Percentiles rank a stretch among this genome's conserved stretches.
Evolutionary conservation across 2,797 vertebrate species (phyloP).

Genomic region (Manis pentadactyla): DNA sequence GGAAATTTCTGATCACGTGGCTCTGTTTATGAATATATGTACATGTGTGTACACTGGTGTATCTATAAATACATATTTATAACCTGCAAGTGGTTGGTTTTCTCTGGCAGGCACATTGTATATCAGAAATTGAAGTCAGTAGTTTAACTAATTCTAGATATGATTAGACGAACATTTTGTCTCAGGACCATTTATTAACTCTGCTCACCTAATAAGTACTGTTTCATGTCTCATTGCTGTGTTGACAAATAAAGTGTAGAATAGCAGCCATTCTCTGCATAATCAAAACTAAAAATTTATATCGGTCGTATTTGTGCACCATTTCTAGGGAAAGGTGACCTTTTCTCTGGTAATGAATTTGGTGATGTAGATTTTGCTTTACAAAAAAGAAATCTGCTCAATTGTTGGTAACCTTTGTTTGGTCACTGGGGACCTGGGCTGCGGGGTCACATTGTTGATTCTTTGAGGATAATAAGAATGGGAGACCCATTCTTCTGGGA

Average conservation of each 20-base stretch:
- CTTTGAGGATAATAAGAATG: conserved; percentile 4
- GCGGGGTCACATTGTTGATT: background rate
- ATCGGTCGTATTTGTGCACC: background rate
- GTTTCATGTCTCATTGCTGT: background rate
- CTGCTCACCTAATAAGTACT: background rate
- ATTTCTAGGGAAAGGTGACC: background rate
- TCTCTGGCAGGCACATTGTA: background rate
- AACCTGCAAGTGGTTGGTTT: background rate
- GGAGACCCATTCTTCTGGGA: background rate
- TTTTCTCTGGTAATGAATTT: background rate
- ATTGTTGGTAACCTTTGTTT: conserved; percentile 33
- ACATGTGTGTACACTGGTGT: background rate
- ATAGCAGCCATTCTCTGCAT: background rate
- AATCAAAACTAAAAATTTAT: background rate
- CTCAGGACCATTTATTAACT: background rate
- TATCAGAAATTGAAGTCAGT: background rate
- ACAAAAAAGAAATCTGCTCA: background rate
- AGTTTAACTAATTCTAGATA: background rate
- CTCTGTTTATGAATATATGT: too few relatives aligned
- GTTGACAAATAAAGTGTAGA: background rate
- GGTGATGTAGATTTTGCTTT: background rate
- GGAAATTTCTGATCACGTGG: background rate
- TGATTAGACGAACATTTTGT: background rate
- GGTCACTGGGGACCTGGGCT: background rate
- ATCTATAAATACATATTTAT: background rate